Evolutionary conservation across 2,888 invertebrate species (phyloP).

Genomic region (Trisateles emortualis): DNA sequence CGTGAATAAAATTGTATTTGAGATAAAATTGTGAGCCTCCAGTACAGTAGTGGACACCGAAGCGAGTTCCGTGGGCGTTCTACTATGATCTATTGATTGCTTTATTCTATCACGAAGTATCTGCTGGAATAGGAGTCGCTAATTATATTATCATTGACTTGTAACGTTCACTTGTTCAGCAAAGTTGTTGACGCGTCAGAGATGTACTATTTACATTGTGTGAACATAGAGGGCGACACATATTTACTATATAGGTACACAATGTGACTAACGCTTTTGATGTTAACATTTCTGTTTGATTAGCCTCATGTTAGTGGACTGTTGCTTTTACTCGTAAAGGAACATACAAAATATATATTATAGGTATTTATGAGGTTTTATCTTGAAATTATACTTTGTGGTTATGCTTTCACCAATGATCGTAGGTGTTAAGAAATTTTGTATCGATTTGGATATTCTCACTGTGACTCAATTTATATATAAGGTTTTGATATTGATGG

Average conservation of each 20-base stretch:
- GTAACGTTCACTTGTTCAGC: slow-evolving; percentile 37
- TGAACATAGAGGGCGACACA: slow-evolving; percentile 6
- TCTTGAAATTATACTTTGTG: slow-evolving; percentile 52
- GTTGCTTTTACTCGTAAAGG: slow-evolving; percentile 63
- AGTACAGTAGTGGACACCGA: too few species aligned
- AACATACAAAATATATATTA: slow-evolving; percentile 51
- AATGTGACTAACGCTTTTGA: slow-evolving; percentile 63
- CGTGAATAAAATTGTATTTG: background rate
- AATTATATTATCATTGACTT: slow-evolving; percentile 24
- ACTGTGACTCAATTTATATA: slow-evolving; percentile 53
- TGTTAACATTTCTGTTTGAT: slow-evolving; percentile 64
- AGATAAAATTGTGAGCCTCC: too few species aligned
- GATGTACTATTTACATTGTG: too few species aligned
- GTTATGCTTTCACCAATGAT: slow-evolving; percentile 62
- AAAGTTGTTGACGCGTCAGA: slow-evolving; percentile 20
- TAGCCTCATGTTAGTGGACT: slow-evolving; percentile 59
- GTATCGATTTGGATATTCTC: slow-evolving; percentile 51
- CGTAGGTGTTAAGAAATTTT: slow-evolving; percentile 49
- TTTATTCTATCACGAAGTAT: too few species aligned
- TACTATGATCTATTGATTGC: too few species aligned
- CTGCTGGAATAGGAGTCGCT: too few species aligned
- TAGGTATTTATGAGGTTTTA: slow-evolving; percentile 61
- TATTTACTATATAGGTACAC: slow-evolving; percentile 22
- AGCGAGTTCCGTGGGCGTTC: too few species aligned
- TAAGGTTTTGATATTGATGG: slow-evolving; percentile 57